Base-by-base conservation (phyloP, 2,888 invertebrate species). In the Tanypteryx hageni region DNA sequence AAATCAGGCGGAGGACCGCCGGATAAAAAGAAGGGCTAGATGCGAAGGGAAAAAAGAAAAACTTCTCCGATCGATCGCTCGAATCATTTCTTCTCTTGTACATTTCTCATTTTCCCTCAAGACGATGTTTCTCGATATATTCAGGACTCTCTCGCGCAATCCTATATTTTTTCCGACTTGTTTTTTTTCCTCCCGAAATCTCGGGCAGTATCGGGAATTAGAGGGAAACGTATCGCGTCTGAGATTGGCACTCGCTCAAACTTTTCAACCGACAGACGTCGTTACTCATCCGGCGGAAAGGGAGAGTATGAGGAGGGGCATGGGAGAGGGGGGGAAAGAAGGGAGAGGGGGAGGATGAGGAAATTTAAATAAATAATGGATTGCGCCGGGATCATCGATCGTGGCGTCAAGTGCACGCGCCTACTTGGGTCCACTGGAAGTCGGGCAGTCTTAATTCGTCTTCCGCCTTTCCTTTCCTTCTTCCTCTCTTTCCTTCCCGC, bases 241-340 rank as follows among this genome's bases (percentile, higher is more conserved):
- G 89, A 68, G 64, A 89, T 89, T 89, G 89, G 64, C 89, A 89
- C 89, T 44, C 44, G 89, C 89, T 89, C 89, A 89, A 89, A 89
- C 89, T 64, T 89, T 89, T 64, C 89, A 31, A 89, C 61, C 64
- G 56, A 83, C 83, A 44, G 83, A 56, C 56, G 31, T 83, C 83
- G 83, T 83, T 83, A 83, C 83, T 83, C 83, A 83, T 86, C 64
- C 68, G 57, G 44, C 7, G 61, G 44, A 13, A 68, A 10, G 18
- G 86, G 64, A 22, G 7, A 16, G 59, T 13, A 58, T 58, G 85
- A 14, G 59, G 59, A 61, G 64, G 18, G n/a, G 18, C 27, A 61
- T n/a, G 61, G 59, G 31, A 61, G 59, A 18, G 11, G 27, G 27
- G 31, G 76, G 13, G 27, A 27, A 22, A 27, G 11, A 0, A 18